Percentiles rank a stretch among this genome's conserved stretches.
Conservation (phyloP, 1,140 invertebrate species). For the Drosophila mauritiana region DNA sequence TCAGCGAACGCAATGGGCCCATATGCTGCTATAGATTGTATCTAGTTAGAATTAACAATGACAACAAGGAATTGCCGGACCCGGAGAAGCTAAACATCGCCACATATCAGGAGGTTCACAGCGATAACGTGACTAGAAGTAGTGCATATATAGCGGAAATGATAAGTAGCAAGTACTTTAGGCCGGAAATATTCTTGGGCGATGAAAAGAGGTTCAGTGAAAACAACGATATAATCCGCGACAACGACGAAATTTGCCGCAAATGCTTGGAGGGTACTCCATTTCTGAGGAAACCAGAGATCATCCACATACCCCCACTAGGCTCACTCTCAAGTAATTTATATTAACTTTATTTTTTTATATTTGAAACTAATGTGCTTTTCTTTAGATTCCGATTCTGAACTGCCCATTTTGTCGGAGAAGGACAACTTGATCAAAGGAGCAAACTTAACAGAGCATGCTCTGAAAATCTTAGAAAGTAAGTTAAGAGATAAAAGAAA, state of each 20-base stretch:
- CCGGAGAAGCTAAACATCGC: conserved; percentile 89
- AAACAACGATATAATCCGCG: conserved; percentile 52
- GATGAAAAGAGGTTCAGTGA: conserved; percentile 85
- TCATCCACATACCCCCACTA: conserved; percentile 22
- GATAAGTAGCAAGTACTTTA: conserved; percentile 88
- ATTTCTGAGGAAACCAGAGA: conserved; percentile 42
- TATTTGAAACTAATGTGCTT: not conserved
- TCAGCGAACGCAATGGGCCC: conserved; percentile 93
- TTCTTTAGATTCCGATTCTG: conserved; percentile 28
- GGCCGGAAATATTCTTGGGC: conserved; percentile 88
- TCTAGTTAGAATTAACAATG: conserved; percentile 89
- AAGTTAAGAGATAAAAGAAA: conserved; percentile 65
- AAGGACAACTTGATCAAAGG: conserved; percentile 64
- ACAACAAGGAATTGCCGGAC: conserved; percentile 88
- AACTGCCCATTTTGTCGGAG: conserved; percentile 26
- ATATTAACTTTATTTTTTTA: not conserved
- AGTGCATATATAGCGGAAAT: conserved; percentile 93
- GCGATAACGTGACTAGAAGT: conserved; percentile 83
- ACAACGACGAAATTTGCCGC: conserved; percentile 69
- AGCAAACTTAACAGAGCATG: conserved; percentile 71
- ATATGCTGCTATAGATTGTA: conserved; percentile 94
- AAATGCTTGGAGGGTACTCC: conserved; percentile 61
- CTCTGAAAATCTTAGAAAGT: conserved; percentile 70
- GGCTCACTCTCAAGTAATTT: conserved; percentile 28
- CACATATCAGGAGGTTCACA: conserved; percentile 90